Conservation (phyloP, 1,140 invertebrate species). For the Micrasema minimum region DNA sequence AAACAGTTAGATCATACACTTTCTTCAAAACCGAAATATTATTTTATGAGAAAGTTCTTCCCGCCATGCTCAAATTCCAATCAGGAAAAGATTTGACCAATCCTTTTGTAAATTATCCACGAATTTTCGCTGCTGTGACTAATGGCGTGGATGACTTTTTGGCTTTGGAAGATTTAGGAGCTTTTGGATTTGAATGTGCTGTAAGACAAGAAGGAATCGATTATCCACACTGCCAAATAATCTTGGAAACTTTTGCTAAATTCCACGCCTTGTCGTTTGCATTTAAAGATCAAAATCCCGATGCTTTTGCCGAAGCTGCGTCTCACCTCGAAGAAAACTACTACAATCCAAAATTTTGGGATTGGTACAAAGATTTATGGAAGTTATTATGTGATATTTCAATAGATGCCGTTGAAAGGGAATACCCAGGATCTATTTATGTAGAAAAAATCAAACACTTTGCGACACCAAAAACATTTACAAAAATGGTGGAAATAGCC, state of each 20-base stretch:
- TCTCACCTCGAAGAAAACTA: constrained; percentile 67
- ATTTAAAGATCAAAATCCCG: constrained; percentile 71
- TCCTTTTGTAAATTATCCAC: constrained; percentile 67
- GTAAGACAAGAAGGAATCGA: constrained; percentile 67
- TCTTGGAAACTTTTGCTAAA: constrained; percentile 71
- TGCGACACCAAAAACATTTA: constrained; percentile 62
- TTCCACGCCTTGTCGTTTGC: constrained; percentile 78
- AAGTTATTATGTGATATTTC: constrained; percentile 66
- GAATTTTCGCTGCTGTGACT: constrained; percentile 65
- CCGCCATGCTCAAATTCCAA: constrained; percentile 63
- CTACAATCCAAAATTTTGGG: constrained; percentile 67
- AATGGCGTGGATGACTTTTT: constrained; percentile 76
- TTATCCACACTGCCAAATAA: constrained; percentile 63
- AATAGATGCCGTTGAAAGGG: constrained; percentile 72
- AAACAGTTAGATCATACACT: constrained; percentile 68
- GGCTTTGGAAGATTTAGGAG: constrained; percentile 72
- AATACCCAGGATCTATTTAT: constrained; percentile 71
- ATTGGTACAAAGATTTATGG: constrained; percentile 74
- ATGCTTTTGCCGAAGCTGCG: constrained; percentile 66
- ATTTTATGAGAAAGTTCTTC: constrained; percentile 69
- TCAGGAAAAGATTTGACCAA: constrained; percentile 60
- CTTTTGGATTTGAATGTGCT: constrained; percentile 65
- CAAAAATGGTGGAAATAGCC: constrained; percentile 58
- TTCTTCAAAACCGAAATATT: constrained; percentile 73
- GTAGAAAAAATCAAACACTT: constrained; percentile 68